Base-by-base conservation (phyloP, 2,113 vertebrate genomes). In the Pluvianellus socialis region DNA sequence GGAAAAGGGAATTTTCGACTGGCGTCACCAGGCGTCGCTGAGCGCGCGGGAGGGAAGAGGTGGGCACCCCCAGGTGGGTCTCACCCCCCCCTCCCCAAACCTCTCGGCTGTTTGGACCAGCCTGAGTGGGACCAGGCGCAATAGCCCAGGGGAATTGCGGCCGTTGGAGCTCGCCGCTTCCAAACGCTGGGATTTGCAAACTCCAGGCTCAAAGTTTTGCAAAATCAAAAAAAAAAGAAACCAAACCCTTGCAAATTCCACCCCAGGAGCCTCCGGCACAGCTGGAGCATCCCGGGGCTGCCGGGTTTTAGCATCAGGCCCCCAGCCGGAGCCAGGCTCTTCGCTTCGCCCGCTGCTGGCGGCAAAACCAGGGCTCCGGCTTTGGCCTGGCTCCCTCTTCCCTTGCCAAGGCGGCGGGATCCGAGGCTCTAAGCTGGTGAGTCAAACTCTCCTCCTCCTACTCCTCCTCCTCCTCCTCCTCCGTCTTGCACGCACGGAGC, bases 131-230 rank as follows among this genome's bases (percentile, higher is more conserved):
- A 28, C 61, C 27, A 1, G 0, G 1, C 1, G 9, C 10, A 8
- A 22, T 1, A 12, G 3, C 3, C 2, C 3, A 23, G 22, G 4
- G 18, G 2, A 4, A 4, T 3, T 17, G n/a, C 28, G 30, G 28
- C 5, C 0, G 6, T 24, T 1, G 52, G 35, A 18, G 38, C 14
- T 27, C 42, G 13, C 23, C 0, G 0, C 59, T 30, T 20, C 2
- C 1, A n/a, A 56, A 27, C 1, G 0, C 6, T 4, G 55, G 44
- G 59, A 26, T 82, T 44, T 30, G 27, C 14, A 15, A 53, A 12
- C 8, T 18, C 65, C 53, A 5, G 18, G 27, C 20, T 53, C 9
- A 5, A n/a, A 28, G 18, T 33, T 88, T 15, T 21, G 9, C 21
- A 32, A 58, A 68, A 67, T 3, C 1, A 3, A 9, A 30, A 44